phyloP scores from a whole-genome alignment of 2,888 invertebrate genomes.

The Julus scanicus region DNA sequence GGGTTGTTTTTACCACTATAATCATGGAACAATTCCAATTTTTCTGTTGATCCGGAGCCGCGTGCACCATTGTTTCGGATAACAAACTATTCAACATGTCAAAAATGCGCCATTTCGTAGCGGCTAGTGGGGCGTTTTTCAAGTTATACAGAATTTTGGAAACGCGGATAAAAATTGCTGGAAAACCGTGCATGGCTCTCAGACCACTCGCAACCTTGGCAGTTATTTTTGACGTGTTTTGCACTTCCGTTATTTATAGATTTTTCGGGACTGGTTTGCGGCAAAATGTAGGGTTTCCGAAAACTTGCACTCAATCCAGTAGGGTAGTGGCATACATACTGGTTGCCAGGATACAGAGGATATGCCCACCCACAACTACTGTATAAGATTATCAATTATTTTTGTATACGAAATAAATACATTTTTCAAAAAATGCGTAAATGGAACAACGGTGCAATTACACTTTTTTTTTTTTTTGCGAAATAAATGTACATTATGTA shows the following conservation, averaged over 20 bases:
- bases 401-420: no score
- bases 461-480: no score
- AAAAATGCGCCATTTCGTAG: background rate
- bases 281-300: background rate
- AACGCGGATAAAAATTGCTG: background rate
- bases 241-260: constrained; percentile 22
- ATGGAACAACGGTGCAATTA: no score
- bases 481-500: no score
- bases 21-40: constrained; percentile 7
- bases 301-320: no score
- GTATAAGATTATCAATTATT: no score
- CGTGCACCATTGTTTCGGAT: background rate
- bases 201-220: background rate
- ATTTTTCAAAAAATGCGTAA: no score
- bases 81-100: background rate
- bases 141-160: background rate
- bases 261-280: background rate
- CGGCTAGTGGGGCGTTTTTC: background rate
- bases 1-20: background rate
- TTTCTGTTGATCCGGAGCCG: background rate
- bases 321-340: no score
- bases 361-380: no score
- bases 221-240: background rate
- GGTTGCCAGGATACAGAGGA: no score
- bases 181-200: background rate